Evolutionary conservation across 1,140 invertebrate genomes (phyloP).

Genomic region (Archivesica marissinica): DNA sequence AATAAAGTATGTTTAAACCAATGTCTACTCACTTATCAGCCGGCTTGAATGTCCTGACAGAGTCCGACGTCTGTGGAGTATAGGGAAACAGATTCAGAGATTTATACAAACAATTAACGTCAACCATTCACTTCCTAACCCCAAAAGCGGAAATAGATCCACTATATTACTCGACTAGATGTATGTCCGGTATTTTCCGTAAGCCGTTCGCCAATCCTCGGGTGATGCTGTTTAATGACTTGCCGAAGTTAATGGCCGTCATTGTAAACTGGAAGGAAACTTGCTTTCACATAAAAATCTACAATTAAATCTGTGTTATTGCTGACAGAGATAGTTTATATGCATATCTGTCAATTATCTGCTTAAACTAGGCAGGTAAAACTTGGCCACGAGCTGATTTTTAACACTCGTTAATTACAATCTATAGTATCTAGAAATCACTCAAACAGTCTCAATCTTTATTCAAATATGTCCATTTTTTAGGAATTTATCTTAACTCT

Average conservation of each 20-base stretch:
- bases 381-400: not conserved
- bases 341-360: not conserved
- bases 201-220: not conserved
- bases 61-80: conserved; percentile 18
- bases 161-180: conserved; percentile 7
- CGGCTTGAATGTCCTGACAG: conserved; percentile 8
- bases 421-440: too few relatives aligned
- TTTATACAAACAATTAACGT: conserved; percentile 38
- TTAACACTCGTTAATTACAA: too few relatives aligned
- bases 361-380: not conserved
- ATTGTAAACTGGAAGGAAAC: not conserved
- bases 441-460: too few relatives aligned
- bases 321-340: too few relatives aligned
- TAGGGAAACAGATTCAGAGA: not conserved
- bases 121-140: not conserved
- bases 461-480: too few relatives aligned
- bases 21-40: conserved; percentile 12
- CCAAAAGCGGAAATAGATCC: not conserved
- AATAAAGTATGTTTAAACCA: too few relatives aligned
- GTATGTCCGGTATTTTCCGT: not conserved
- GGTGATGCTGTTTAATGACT: not conserved
- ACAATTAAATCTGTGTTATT: too few relatives aligned
- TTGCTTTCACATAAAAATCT: not conserved
- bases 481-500: too few relatives aligned
- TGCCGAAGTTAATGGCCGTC: too few relatives aligned